Evolutionary conservation across 2,888 invertebrate genomes (phyloP), one percentile per base, ranked within the genome.

Genomic region (Chaitophorus viminalis): DNA sequence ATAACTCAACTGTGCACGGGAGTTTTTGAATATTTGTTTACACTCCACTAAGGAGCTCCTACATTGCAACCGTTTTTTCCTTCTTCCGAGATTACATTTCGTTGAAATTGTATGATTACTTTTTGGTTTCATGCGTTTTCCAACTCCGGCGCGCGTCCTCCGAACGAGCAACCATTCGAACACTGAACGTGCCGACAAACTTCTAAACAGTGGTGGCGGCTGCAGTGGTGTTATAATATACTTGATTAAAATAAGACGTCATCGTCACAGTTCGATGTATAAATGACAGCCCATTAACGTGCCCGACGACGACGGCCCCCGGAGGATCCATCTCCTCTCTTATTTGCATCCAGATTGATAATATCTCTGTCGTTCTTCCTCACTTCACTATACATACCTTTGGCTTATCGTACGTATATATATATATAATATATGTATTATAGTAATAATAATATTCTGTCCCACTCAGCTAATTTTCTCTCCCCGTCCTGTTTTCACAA

Each of bases 341-440:
- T 81, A 87, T 87, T 87, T 87, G 87, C 87, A 87, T 87, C 74
- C 87, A 87, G 79, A 87, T 87, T 87, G 87, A 87, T 87, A 87
- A 87, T 39, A 74, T 87, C 87, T 74, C 74, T 54, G 74, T 72
- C 46, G n/a, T 17, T 33, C 2, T 33, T 33, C 17, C 31, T 29
- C 17, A 17, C 33, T 25, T 33, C 36, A 1, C 82, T 65, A 52
- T 31, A 46, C 29, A 79, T 18, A 65, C 79, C 60, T 79, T 79
- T 65, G 65, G 65, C 65, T 65, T 36, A 79, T n/a, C 46, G 46
- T 82, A 82, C 46, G 39, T 65, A 79, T 8, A 36, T 36, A 79
- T 2, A 25, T 36, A n/a, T 21, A 60, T 33, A 33, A 11, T 9
- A 11, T 29, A n/a, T 65, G 65, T 65, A 65, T 65, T 14, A 60